phyloP scores from a whole-genome alignment of 2,888 invertebrate genomes.

The Drosophila aldrichi region DNA sequence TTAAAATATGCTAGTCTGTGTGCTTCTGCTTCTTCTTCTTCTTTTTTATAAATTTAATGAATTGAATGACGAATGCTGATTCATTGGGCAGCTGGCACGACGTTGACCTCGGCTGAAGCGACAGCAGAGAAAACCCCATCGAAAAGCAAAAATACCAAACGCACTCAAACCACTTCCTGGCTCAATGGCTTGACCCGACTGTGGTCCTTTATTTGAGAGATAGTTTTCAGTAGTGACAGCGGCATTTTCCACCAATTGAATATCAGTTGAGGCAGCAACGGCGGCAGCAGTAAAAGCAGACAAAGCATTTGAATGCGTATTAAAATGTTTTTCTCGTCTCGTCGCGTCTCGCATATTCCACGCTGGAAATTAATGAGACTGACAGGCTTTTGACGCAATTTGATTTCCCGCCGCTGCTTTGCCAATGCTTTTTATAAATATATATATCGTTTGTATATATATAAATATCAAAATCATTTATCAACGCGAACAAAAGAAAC shows the following conservation, averaged over 20 bases:
- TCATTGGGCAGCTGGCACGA: constrained; percentile 45
- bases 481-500: constrained; percentile 69
- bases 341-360: constrained; percentile 37
- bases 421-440: constrained; percentile 36
- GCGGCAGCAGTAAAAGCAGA: constrained; percentile 16
- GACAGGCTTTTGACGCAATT: constrained; percentile 80
- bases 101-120: constrained; percentile 14
- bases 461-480: constrained; percentile 68
- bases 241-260: constrained; percentile 80
- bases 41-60: constrained; percentile 42
- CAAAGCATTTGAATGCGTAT: constrained; percentile 72
- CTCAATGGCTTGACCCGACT: constrained; percentile 32
- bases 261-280: constrained; percentile 54
- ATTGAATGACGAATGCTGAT: constrained; percentile 74
- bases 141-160: neutral
- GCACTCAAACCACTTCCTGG: constrained; percentile 56
- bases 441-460: neutral
- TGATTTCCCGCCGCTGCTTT: constrained; percentile 76
- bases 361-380: constrained; percentile 76
- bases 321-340: constrained; percentile 50
- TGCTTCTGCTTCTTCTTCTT: neutral
- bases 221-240: constrained; percentile 69
- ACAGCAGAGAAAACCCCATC: constrained; percentile 3
- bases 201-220: constrained; percentile 66
- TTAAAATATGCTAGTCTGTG: constrained; percentile 60